Base-by-base conservation (phyloP, 2,888 invertebrate genomes). In the Ditylenchus weischeri region DNA sequence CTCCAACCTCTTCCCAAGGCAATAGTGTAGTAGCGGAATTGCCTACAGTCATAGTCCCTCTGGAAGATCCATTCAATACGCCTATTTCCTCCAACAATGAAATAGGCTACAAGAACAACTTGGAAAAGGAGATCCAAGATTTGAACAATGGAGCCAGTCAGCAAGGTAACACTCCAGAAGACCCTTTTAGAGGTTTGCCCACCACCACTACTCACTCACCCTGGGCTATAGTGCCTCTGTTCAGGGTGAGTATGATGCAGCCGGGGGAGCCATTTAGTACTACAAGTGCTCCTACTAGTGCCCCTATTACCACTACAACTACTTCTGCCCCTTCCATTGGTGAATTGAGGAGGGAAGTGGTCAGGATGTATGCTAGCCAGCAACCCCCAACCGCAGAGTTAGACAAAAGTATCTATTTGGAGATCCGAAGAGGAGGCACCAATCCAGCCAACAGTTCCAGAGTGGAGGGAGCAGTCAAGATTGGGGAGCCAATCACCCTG, bases 401-500 rank as follows among this genome's bases (percentile, higher is more conserved):
- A 8, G 62, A 62, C 43, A 43, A 48, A 18, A 19, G 43, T 47
- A 77, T 81, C 11, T 72, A 70, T 23, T 69, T 82, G 48, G 79
- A 81, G 68, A 82, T 82, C 47, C 48, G 48, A 36, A 79, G 77
- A 60, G 60, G 71, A 29, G 82, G 81, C 59, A 70, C 72, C 59
- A 79, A 76, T 62, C 82, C 81, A 5, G 71, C 70, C 51, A 72
- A 72, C 8, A 49, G 48, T 6, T 19, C 47, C 21, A 71, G 75
- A 3, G 78, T 82, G 4, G 65, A 71, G 2, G 70, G 74, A 57
- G 74, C 80, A 0, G 74, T 82, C 38, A 75, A 77, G 64, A 79
- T 82, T 48, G 82, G 82, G 49, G 79, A 82, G 19, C 74, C 75
- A 21, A 78, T 82, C 35, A 77, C 78, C 8, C 69, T 82, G 21